Evolutionary conservation across 2,113 vertebrate species (phyloP).

Genomic region (Ginglymostoma cirratum): DNA sequence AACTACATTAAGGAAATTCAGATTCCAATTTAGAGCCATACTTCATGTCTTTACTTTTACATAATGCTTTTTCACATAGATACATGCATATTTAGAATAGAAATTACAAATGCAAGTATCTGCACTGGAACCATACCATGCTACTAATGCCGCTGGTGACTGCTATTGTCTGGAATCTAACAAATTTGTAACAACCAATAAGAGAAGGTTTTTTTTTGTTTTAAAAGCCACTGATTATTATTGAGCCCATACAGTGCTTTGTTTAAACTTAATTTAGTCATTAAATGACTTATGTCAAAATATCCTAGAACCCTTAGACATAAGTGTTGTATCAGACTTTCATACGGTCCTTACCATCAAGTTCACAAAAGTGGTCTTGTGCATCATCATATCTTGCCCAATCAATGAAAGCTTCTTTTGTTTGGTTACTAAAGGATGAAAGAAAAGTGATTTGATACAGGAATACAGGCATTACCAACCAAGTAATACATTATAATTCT

Average conservation of each 20-base stretch:
- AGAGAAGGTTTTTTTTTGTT: background rate
- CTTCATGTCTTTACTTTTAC: background rate
- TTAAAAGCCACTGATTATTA: background rate
- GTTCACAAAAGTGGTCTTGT: conserved; percentile 93
- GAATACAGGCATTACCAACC: conserved; percentile 40
- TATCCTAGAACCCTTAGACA: background rate
- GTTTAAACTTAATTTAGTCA: background rate
- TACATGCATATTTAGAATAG: background rate
- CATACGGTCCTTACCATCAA: conserved; percentile 71
- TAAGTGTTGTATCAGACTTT: background rate
- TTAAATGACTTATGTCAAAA: background rate
- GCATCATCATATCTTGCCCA: conserved; percentile 95
- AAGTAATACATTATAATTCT: background rate
- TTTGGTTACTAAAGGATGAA: conserved; percentile 72
- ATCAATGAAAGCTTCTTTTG: conserved; percentile 89
- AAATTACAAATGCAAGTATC: background rate
- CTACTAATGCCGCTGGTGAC: background rate
- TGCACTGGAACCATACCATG: background rate
- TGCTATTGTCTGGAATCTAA: background rate
- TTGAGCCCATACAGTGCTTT: background rate
- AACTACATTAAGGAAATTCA: background rate
- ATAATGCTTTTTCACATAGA: background rate
- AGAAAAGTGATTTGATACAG: conserved; percentile 33
- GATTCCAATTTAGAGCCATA: background rate
- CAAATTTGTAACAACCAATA: background rate